Percentiles rank a stretch among this genome's conserved stretches.
Conservation (phyloP, 2,888 invertebrate species). For the Exocentrus adspersus region DNA sequence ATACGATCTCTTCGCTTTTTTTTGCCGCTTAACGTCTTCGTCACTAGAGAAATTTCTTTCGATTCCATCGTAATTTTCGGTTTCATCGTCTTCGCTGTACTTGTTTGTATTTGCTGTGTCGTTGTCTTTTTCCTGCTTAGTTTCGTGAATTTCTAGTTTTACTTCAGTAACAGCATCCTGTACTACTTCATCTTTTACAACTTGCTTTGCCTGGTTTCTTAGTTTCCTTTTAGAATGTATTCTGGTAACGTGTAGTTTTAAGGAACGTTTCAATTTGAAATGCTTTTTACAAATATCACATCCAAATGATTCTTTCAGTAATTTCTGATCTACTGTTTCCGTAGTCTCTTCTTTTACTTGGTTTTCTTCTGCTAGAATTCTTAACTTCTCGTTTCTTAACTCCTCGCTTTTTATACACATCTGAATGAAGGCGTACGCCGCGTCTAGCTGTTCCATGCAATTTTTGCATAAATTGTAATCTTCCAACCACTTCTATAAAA, state of each 20-base stretch:
- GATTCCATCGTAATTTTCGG: conserved; percentile 16
- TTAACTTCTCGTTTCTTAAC: conserved; percentile 39
- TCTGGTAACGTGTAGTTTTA: conserved; percentile 46
- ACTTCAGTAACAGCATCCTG: not conserved
- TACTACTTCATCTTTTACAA: not conserved
- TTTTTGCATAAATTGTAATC: conserved; percentile 40
- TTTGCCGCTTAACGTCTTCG: conserved; percentile 32
- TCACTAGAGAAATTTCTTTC: conserved; percentile 34
- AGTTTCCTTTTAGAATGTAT: conserved; percentile 37
- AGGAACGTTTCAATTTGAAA: conserved; percentile 45
- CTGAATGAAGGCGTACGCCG: conserved; percentile 43
- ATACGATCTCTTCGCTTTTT: conserved; percentile 29
- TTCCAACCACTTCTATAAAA: conserved; percentile 44
- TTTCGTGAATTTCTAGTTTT: conserved; percentile 17
- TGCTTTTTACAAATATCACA: conserved; percentile 48
- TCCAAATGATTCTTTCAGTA: conserved; percentile 31
- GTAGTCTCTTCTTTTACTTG: conserved; percentile 10
- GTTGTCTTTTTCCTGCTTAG: conserved; percentile 14
- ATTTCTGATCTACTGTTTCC: no score
- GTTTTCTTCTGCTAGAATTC: conserved; percentile 26
- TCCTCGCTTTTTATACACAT: conserved; percentile 42
- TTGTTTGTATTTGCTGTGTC: conserved; percentile 22
- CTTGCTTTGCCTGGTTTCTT: not conserved
- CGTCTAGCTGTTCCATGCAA: conserved; percentile 41
- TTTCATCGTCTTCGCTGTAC: conserved; percentile 25